These are phyloP conservation scores for Hirudinaria manillensis DNA, from an alignment of 2,888 invertebrate genomes.

Conservation along the genomic window DNA sequence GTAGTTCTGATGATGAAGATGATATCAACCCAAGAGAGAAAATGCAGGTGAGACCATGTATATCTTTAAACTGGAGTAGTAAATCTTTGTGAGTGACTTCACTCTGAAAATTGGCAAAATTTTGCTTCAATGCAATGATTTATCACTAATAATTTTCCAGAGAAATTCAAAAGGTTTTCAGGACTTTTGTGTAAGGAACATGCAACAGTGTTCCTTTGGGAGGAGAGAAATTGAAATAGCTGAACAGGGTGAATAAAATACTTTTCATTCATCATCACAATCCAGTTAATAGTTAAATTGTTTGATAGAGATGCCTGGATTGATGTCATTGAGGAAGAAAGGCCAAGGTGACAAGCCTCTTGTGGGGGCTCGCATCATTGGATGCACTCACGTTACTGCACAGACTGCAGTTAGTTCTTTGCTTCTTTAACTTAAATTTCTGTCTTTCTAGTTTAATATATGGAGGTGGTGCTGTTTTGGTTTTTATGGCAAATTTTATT, in stretches of 20 bases:
- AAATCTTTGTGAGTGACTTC: background rate
- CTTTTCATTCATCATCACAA: background rate
- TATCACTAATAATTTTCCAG: slow-evolving; percentile 56
- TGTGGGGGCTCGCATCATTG: slow-evolving; percentile 89
- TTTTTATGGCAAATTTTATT: background rate
- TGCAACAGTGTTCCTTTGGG: slow-evolving; percentile 86
- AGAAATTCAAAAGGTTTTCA: slow-evolving; percentile 75
- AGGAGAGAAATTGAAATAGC: slow-evolving; percentile 94
- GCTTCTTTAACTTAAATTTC: background rate
- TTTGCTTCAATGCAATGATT: background rate
- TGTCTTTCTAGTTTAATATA: background rate
- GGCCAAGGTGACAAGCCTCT: slow-evolving; percentile 85
- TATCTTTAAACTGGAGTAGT: background rate
- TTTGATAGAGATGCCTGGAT: slow-evolving; percentile 89
- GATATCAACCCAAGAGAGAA: slow-evolving; percentile 83
- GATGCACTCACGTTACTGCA: slow-evolving; percentile 96
- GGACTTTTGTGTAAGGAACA: slow-evolving; percentile 89
- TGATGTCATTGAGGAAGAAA: slow-evolving; percentile 84
- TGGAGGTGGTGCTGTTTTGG: no score
- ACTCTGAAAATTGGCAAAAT: background rate
- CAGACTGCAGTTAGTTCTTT: slow-evolving; percentile 74
- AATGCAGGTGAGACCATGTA: slow-evolving; percentile 47
- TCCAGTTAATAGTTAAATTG: background rate
- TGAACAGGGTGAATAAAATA: slow-evolving; percentile 68
- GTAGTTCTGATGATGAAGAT: slow-evolving; percentile 86